Evolutionary conservation across 2,797 vertebrate genomes (phyloP), one percentile per base, ranked within the genome.

Genomic region (Botia kubotai): DNA sequence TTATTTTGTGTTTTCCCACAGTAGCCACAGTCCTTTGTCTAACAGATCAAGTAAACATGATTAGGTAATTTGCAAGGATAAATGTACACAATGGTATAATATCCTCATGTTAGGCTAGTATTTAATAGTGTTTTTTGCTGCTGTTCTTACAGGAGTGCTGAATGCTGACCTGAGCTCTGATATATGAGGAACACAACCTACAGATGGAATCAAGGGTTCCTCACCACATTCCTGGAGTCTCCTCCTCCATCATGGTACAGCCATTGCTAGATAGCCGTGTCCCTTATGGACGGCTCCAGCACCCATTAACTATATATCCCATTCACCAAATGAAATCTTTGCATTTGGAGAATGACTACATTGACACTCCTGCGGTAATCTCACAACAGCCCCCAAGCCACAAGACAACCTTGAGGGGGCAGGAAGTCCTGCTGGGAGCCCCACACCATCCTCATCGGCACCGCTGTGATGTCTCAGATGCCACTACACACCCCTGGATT

Each of bases 241-340:
- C 97, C 87, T 96, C 93, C 88, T 93, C 97, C 23, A 91, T 92
- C 83, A 94, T 97, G 92, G 95, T 96, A 63, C 96, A 97, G 91
- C 97, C 97, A 57, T 88, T 98, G 80, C 92, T 98, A 89, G 97
- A 99, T 86, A 93, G 94, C 46, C 94, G 95, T 21, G 89, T 95
- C 84, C 95, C 98, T 78, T 98, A 97, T 1, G 94, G 96, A 83
- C 93, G 96, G 84, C 93, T 98, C 82, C 97, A 98, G 86, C 97
- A 98, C 79, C 96, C 96, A 0, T 93, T 97, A 81, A 95, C 96
- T 89, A 96, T 98, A 92, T 95, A 97, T 82, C 96, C 98, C 0
- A 98, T 99, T 0, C 97, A 98, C 92, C 97, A 98, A 91, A 96
- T 99, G 93, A 97, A 96, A 92, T 96, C 96, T 2, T 96, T 94